phyloP scores from a whole-genome alignment of 2,888 invertebrate species.

The Serrognathus titanus region DNA sequence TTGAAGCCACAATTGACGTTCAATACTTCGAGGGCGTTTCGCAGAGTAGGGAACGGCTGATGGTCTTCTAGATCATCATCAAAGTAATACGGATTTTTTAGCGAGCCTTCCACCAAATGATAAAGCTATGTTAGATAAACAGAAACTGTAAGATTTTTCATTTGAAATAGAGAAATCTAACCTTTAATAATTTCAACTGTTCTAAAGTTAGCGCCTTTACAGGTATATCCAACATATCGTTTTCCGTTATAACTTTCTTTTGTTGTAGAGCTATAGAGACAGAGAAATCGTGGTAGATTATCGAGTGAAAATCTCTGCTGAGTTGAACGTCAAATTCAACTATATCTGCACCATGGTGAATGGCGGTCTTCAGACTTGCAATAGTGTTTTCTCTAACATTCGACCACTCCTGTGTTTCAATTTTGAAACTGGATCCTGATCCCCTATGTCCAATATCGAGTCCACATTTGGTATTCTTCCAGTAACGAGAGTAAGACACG shows the following conservation, averaged over 20 bases:
- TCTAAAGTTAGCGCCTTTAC: conserved; percentile 89
- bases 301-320: conserved; percentile 90
- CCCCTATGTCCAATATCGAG: conserved; percentile 96
- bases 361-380: conserved; percentile 89
- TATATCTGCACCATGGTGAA: conserved; percentile 92
- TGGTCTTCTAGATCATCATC: conserved; percentile 84
- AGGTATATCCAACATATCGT: conserved; percentile 87
- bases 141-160: too few species aligned
- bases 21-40: conserved; percentile 74
- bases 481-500: conserved; percentile 76
- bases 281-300: conserved; percentile 96
- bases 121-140: conserved; percentile 60
- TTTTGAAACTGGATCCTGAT: conserved; percentile 86
- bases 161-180: conserved; percentile 41
- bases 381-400: conserved; percentile 93
- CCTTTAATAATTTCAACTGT: conserved; percentile 89
- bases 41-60: conserved; percentile 91
- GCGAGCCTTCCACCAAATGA: conserved; percentile 73
- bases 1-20: conserved; percentile 91
- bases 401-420: conserved; percentile 60
- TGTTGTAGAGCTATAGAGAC: conserved; percentile 88
- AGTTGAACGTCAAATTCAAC: conserved; percentile 99
- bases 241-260: conserved; percentile 69
- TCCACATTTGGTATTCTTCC: conserved; percentile 73
- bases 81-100: conserved; percentile 70